Percentiles rank a stretch among this genome's conserved stretches.
These are phyloP conservation scores for Loris lydekkerianus DNA, from an alignment of 2,797 vertebrate species.

Conservation along the genomic window DNA sequence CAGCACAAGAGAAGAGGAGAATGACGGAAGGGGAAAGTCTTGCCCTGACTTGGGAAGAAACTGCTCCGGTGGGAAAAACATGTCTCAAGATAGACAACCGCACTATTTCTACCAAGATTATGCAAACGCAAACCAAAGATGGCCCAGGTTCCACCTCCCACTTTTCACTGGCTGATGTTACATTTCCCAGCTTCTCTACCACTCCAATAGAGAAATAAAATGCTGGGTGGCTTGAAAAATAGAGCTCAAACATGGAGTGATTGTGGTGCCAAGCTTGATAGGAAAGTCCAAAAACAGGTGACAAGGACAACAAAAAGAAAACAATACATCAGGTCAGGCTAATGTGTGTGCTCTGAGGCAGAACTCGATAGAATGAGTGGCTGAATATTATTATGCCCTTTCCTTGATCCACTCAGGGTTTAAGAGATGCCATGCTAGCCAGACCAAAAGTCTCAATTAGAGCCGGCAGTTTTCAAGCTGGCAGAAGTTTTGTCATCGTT, in stretches of 20 bases:
- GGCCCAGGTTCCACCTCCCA: neutral
- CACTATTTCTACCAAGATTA: rapidly evolving
- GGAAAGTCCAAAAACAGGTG: rapidly evolving
- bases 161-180: rapidly evolving
- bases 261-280: rapidly evolving
- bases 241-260: neutral
- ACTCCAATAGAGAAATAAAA: neutral
- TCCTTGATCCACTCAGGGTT: neutral
- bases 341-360: neutral
- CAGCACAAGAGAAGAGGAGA: rapidly evolving
- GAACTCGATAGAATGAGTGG: neutral
- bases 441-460: neutral
- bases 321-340: rapidly evolving
- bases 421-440: neutral
- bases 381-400: rapidly evolving
- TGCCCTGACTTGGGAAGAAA: neutral
- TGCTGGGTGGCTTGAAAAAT: neutral
- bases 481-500: neutral
- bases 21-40: neutral
- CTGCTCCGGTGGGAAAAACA: neutral
- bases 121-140: neutral
- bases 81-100: neutral
- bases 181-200: neutral
- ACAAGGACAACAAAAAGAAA: neutral
- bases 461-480: neutral